Conservation (phyloP, 2,888 invertebrate species). For the Drosophila demipolita region DNA sequence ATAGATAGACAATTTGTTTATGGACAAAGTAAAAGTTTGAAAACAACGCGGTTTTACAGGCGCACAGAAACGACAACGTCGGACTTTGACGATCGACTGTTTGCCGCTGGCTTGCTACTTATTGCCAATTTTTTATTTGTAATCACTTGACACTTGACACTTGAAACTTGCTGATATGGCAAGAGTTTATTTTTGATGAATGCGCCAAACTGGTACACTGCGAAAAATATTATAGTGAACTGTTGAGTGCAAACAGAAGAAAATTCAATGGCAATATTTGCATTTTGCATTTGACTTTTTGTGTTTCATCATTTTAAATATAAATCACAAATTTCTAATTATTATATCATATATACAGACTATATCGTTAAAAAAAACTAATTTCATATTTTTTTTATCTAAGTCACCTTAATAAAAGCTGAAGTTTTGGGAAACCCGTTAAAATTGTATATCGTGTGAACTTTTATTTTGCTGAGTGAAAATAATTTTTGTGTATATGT, state of each 20-base stretch:
- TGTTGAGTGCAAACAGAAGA: background rate
- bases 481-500: constrained; percentile 10
- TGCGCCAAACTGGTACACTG: constrained; percentile 25
- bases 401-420: background rate
- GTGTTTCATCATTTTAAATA: background rate
- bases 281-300: background rate
- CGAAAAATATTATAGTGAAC: background rate
- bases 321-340: no score
- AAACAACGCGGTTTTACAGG: constrained; percentile 22
- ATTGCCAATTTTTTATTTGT: constrained; percentile 2
- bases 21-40: constrained; percentile 18
- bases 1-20: constrained; percentile 75
- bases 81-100: constrained; percentile 47
- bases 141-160: constrained; percentile 34
- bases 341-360: no score
- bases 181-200: constrained; percentile 44
- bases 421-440: background rate
- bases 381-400: background rate
- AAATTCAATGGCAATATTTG: background rate
- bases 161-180: constrained; percentile 58
- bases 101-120: background rate
- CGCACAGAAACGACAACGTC: constrained; percentile 21
- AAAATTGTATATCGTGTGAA: background rate
- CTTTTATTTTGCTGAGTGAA: background rate
- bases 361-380: background rate